A percentile compares a stretch with the other conserved stretches of the same genome.
phyloP scores from a whole-genome alignment of 2,888 invertebrate genomes.

The Brenthis ino region DNA sequence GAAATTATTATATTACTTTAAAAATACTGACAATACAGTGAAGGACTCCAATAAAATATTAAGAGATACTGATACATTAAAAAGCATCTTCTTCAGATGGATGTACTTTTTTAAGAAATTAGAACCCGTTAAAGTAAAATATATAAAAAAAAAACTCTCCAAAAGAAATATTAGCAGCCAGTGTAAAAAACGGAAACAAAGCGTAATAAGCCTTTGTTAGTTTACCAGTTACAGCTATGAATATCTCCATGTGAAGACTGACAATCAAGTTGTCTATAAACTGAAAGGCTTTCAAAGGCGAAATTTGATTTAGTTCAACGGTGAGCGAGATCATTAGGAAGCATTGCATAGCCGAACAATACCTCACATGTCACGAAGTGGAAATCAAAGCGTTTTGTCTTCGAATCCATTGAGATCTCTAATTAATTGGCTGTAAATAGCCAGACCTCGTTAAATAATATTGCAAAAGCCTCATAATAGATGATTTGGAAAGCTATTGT shows the following conservation, averaged over 20 bases:
- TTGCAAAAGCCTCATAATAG: slow-evolving; percentile 35
- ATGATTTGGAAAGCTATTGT: slow-evolving; percentile 27
- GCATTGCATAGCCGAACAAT: slow-evolving; percentile 47
- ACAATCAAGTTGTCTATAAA: slow-evolving; percentile 16
- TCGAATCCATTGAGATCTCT: slow-evolving; percentile 35
- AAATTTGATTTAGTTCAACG: slow-evolving; percentile 20
- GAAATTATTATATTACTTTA: background rate
- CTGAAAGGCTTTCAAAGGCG: background rate
- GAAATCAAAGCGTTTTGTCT: slow-evolving; percentile 37
- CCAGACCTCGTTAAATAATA: slow-evolving; percentile 31
- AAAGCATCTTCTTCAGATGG: too few species aligned
- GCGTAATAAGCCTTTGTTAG: background rate
- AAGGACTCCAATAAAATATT: too few species aligned
- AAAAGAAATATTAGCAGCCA: background rate
- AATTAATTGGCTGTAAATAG: too few species aligned
- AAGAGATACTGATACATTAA: too few species aligned
- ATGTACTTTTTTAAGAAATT: too few species aligned
- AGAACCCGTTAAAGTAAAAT: too few species aligned
- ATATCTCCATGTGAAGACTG: slow-evolving; percentile 1
- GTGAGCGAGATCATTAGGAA: slow-evolving; percentile 48
- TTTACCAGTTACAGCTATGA: background rate
- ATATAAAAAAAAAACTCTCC: too few species aligned
- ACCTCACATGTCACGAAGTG: slow-evolving; percentile 35
- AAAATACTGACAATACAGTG: too few species aligned
- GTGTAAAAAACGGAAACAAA: slow-evolving; percentile 1